Conservation (phyloP, 1,140 invertebrate genomes). For the Neodiprion pinetum region DNA sequence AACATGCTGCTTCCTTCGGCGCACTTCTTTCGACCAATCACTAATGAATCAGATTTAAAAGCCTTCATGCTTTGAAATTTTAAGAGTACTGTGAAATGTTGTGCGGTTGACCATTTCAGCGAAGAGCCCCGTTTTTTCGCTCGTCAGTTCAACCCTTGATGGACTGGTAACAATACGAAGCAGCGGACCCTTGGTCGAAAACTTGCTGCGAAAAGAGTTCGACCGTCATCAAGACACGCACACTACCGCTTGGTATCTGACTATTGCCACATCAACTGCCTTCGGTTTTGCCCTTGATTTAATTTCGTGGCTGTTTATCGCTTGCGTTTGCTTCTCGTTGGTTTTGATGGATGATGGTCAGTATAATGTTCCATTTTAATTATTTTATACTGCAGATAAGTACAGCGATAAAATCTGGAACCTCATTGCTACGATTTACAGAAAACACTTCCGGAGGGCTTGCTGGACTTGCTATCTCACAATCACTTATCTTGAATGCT, state of each 20-base stretch:
- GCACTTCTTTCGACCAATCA: not conserved
- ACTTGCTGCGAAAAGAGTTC: constrained; percentile 65
- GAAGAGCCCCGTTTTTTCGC: constrained; percentile 83
- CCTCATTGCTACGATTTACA: constrained; percentile 21
- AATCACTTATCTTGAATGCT: constrained; percentile 79
- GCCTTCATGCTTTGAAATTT: not conserved
- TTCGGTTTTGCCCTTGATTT: constrained; percentile 69
- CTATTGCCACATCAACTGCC: constrained; percentile 65
- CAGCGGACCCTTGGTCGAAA: constrained; percentile 76
- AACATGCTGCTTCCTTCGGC: too few relatives aligned
- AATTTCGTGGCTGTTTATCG: constrained; percentile 77
- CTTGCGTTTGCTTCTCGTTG: constrained; percentile 73
- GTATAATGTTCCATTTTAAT: constrained; percentile 28
- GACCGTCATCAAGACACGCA: constrained; percentile 75
- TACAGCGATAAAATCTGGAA: not conserved
- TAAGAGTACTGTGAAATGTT: not conserved
- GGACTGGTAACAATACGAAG: constrained; percentile 78
- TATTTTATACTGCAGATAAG: constrained; percentile 16
- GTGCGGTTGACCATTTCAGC: constrained; percentile 58
- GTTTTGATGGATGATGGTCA: constrained; percentile 67
- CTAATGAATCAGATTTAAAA: not conserved
- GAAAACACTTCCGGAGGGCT: constrained; percentile 61
- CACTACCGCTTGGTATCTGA: constrained; percentile 72
- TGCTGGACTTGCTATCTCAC: constrained; percentile 86
- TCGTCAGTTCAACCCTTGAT: constrained; percentile 81